Percentiles rank a stretch among this genome's conserved stretches.
Evolutionary conservation across 2,113 vertebrate species (phyloP).

Genomic region (Uropsilus gracilis): DNA sequence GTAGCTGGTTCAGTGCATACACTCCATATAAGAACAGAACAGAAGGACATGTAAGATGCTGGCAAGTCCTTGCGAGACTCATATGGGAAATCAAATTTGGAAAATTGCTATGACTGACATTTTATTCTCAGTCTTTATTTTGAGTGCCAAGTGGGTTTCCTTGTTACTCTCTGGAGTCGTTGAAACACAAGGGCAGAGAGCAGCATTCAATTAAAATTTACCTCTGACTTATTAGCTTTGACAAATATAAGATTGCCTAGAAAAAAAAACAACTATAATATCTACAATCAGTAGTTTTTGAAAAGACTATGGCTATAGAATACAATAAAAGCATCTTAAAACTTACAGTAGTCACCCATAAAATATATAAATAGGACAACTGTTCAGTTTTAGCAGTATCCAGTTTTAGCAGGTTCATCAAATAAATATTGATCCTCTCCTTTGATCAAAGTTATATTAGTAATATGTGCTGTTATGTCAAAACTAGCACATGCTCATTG

Average conservation of each 20-base stretch:
- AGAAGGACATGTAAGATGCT: constrained; percentile 9
- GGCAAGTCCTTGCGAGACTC: neutral
- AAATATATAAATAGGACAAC: neutral
- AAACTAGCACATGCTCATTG: neutral
- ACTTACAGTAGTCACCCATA: neutral
- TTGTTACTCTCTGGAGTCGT: neutral
- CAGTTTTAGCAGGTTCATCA: neutral
- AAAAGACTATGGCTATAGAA: neutral
- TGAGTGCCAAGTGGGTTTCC: constrained; percentile 27
- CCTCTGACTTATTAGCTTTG: neutral
- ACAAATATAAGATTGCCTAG: neutral
- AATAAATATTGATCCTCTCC: neutral
- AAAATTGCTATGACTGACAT: neutral
- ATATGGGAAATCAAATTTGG: neutral
- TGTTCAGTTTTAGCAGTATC: neutral
- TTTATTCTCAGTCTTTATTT: neutral
- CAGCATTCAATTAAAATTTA: constrained; percentile 29
- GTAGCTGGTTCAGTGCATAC: neutral
- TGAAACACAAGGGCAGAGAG: constrained; percentile 21
- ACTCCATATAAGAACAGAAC: neutral
- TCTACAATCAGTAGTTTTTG: neutral
- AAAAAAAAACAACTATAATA: neutral
- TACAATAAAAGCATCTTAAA: neutral
- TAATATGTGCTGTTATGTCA: neutral
- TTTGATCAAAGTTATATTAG: neutral